A percentile compares a stretch with the other conserved stretches of the same genome.
phyloP scores from a whole-genome alignment of 2,797 vertebrate species.

The Sparus aurata region DNA sequence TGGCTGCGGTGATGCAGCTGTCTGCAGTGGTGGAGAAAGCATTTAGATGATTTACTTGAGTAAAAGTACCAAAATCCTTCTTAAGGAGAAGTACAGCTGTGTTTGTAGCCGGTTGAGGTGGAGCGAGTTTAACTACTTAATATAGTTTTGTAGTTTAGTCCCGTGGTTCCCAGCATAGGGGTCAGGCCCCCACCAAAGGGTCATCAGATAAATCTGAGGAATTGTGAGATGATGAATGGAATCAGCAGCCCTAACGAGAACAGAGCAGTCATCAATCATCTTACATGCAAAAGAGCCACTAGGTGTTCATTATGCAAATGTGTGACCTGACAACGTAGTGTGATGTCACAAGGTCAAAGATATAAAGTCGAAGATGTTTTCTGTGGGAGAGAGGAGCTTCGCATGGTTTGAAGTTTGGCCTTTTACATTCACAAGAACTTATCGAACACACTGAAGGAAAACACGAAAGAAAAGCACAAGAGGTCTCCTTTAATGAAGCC shows the following conservation, averaged over 20 bases:
- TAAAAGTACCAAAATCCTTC: conserved; percentile 20
- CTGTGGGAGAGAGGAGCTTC: too few species aligned
- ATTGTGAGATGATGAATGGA: not conserved
- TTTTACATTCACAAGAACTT: too few species aligned
- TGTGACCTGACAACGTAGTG: too few species aligned
- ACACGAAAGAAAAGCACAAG: too few species aligned
- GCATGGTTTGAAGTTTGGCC: too few species aligned
- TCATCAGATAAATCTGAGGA: not conserved
- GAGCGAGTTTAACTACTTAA: not conserved
- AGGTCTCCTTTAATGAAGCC: not conserved
- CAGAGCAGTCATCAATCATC: too few species aligned
- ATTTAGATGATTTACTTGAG: conserved; percentile 15
- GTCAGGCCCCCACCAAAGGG: not conserved
- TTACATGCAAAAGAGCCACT: too few species aligned
- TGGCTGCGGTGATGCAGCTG: conserved; percentile 61
- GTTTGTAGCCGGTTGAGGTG: not conserved
- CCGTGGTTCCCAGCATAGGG: not conserved
- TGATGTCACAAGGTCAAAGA: too few species aligned
- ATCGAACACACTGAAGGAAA: too few species aligned
- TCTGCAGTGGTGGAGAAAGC: conserved; percentile 23
- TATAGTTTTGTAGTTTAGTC: not conserved
- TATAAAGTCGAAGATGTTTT: too few species aligned
- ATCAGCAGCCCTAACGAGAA: too few species aligned
- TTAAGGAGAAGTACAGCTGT: conserved; percentile 9
- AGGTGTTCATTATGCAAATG: too few species aligned